Percentiles rank a stretch among this genome's conserved stretches.
phyloP scores from a whole-genome alignment of 2,113 vertebrate genomes.

The Gasterosteus nipponicus region DNA sequence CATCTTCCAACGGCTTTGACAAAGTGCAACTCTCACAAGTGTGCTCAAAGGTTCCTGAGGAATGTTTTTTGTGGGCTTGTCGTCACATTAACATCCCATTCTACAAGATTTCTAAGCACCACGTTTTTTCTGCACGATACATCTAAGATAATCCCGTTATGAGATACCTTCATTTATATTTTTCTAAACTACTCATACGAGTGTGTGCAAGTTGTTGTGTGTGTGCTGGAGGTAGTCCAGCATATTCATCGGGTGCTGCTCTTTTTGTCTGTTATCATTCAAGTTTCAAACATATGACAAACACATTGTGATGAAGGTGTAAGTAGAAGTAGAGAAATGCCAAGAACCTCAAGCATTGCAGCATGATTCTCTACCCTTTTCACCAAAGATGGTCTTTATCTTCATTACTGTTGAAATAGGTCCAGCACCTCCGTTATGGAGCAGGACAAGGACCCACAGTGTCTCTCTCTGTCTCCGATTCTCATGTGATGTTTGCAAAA shows the following conservation, averaged over 20 bases:
- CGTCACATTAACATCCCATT: background rate
- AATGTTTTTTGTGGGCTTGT: background rate
- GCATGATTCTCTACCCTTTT: background rate
- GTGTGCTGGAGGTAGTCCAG: background rate
- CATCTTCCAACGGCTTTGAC: slow-evolving; percentile 39
- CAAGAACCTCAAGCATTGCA: background rate
- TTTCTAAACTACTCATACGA: background rate
- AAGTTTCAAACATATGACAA: background rate
- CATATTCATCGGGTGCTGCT: background rate
- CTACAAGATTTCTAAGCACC: background rate
- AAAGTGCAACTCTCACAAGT: slow-evolving; percentile 13
- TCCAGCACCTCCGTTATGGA: slow-evolving; percentile 15
- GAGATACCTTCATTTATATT: background rate
- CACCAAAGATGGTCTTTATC: background rate
- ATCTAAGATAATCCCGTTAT: background rate
- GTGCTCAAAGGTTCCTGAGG: background rate
- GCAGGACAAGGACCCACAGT: slow-evolving; percentile 35
- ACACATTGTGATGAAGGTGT: background rate
- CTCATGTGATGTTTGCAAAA: slow-evolving; percentile 71
- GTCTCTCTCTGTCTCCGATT: slow-evolving; percentile 42
- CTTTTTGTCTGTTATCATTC: background rate
- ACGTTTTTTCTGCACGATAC: background rate
- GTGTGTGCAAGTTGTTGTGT: background rate
- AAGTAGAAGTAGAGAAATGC: background rate
- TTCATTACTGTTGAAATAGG: background rate